Evolutionary conservation across 2,888 invertebrate species (phyloP).

Genomic region (Sarcophaga rosellei): DNA sequence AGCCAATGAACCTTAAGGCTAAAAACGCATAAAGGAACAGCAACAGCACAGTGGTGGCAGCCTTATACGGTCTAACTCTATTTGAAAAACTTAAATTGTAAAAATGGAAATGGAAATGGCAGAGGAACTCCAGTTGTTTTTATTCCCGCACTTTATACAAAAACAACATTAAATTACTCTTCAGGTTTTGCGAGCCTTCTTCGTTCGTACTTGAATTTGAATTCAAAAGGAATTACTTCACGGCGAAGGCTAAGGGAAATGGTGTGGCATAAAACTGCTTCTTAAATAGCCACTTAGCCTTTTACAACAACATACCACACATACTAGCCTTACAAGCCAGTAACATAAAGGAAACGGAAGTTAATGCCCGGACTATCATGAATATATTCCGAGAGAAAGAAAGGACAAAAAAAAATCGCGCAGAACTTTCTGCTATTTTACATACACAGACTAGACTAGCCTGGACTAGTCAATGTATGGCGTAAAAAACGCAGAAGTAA

Average conservation of each 20-base stretch:
- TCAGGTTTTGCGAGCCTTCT: no score
- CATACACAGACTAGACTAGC: no score
- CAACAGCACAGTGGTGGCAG: neutral
- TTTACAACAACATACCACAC: conserved; percentile 14
- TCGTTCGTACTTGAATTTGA: no score
- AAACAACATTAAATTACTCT: conserved; percentile 11
- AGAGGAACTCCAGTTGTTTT: conserved; percentile 55
- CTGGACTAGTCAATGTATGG: no score
- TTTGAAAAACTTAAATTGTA: neutral
- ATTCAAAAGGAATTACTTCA: no score
- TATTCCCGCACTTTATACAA: conserved; percentile 67
- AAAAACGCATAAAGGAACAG: conserved; percentile 61
- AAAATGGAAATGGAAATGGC: neutral
- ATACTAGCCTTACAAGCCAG: neutral
- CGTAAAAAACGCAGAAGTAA: no score
- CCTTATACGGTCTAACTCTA: no score
- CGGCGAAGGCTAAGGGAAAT: no score
- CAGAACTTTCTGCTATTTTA: no score
- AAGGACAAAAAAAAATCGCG: neutral
- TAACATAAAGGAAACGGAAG: conserved; percentile 11
- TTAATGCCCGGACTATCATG: conserved; percentile 34
- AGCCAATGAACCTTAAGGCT: conserved; percentile 66
- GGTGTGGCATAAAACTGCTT: conserved; percentile 13
- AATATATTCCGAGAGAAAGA: neutral
- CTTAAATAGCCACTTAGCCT: conserved; percentile 58